Evolutionary conservation across 1,140 invertebrate species (phyloP).

Genomic region (Sipha flava): DNA sequence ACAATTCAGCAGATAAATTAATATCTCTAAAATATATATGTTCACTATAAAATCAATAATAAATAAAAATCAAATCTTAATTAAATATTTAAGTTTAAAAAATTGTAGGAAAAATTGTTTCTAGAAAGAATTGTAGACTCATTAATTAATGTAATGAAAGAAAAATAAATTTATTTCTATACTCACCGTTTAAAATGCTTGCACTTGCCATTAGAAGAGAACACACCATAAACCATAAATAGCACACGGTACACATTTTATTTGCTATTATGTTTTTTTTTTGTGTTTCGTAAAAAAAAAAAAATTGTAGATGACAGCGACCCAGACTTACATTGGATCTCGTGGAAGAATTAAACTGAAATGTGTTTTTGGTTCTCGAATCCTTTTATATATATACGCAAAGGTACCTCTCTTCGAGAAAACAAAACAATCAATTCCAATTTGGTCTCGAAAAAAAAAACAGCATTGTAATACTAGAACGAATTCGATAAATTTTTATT

Average conservation of each 20-base stretch:
- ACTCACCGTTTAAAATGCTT: background rate
- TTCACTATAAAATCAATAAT: too few relatives aligned
- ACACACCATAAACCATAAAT: background rate
- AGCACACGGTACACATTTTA: background rate
- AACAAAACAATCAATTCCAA: slow-evolving; percentile 30
- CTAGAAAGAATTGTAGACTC: too few relatives aligned
- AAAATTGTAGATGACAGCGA: background rate
- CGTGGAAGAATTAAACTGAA: slow-evolving; percentile 11
- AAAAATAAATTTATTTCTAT: too few relatives aligned
- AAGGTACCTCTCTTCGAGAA: background rate
- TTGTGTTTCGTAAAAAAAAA: too few relatives aligned
- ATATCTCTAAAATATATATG: too few relatives aligned
- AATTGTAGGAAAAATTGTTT: too few relatives aligned
- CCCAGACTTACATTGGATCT: background rate
- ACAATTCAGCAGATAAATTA: too few relatives aligned
- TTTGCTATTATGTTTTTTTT: background rate
- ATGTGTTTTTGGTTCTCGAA: background rate
- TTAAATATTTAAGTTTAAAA: too few relatives aligned
- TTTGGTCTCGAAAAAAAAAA: background rate
- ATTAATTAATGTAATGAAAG: too few relatives aligned
- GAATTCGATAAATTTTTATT: slow-evolving; percentile 18
- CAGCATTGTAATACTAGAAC: background rate
- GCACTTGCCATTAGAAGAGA: background rate
- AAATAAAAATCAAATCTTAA: too few relatives aligned
- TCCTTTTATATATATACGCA: background rate